Conservation (phyloP, 2,888 invertebrate species). For the Pheosia tremula region DNA sequence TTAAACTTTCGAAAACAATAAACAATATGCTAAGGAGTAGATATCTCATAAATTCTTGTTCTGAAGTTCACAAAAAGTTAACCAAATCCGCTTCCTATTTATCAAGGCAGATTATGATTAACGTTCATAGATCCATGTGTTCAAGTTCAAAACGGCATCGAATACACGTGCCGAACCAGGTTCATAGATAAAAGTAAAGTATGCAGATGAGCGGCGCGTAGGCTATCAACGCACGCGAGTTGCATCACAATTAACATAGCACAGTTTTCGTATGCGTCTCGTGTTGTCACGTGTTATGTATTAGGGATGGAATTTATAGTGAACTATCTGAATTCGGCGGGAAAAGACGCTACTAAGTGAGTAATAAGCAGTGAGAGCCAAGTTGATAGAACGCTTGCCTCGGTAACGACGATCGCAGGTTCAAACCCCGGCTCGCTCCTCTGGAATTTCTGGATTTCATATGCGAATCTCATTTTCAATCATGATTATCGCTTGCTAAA, state of each 20-base stretch:
- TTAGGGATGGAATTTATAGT: no score
- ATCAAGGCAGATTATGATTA: background rate
- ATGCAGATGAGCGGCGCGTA: conserved; percentile 20
- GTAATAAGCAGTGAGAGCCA: no score
- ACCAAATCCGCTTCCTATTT: background rate
- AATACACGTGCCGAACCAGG: background rate
- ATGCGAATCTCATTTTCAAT: no score
- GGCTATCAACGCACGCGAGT: conserved; percentile 18
- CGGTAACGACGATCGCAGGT: no score
- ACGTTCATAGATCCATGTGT: background rate
- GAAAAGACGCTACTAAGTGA: no score
- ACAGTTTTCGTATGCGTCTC: background rate
- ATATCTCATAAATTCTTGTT: background rate
- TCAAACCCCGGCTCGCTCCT: no score
- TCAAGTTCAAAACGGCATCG: background rate
- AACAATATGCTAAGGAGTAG: background rate
- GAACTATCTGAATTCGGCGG: no score
- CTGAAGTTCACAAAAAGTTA: background rate
- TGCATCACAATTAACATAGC: conserved; percentile 25
- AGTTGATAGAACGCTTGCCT: no score
- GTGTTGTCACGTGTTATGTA: no score
- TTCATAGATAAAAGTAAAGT: conserved; percentile 30
- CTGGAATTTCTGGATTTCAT: no score
- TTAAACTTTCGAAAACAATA: no score
- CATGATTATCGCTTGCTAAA: no score